Base-by-base conservation (phyloP, 2,888 invertebrate species). In the Xestobium rufovillosum region DNA sequence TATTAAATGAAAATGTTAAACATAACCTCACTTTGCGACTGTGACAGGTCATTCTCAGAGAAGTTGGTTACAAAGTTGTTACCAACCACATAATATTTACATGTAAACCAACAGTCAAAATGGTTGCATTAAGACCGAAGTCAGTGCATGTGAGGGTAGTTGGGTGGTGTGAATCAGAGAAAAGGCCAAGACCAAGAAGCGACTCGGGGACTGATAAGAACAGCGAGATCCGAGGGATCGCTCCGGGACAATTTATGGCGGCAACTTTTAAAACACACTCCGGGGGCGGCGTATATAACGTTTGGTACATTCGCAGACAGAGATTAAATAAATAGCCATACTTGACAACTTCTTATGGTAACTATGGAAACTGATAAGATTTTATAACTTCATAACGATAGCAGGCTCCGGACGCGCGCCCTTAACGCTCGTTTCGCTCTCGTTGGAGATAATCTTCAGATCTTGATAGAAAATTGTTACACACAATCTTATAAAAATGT, bases 261-360 rank as follows among this genome's bases (percentile, higher is more conserved):
- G 63, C 61, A 65, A 66, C 63, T 66, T 66, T 66, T 65, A 65
- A 66, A 65, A 64, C 63, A 64, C 63, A 62, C 63, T 61, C 60
- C 56, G 55, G 62, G 59, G 62, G 59, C 57, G 57, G 55, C 57
- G 60, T 61, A 60, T 60, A 60, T 61, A 57, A 60, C 59, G 58
- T 61, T 61, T 56, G 60, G 63, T 61, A 61, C 60, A 60, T 54
- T 60, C 59, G 45, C 45, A 45, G 49, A 31, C 41, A 44, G 26
- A 38, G 45, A 19, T 19, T 19, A 19, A 34, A 36, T 26, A n/a
- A n/a, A 30, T 14, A 38, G 10, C 27, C 17, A 16, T 10, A 26
- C 14, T 17, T 14, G 26, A 25, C 13, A 30, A 14, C 15, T 2
- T 14, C 30, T 30, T 28, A 31, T 34, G 25, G 26, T 29, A n/a